Base-by-base conservation (phyloP, 2,888 invertebrate genomes). In the Fragum whitleyi region DNA sequence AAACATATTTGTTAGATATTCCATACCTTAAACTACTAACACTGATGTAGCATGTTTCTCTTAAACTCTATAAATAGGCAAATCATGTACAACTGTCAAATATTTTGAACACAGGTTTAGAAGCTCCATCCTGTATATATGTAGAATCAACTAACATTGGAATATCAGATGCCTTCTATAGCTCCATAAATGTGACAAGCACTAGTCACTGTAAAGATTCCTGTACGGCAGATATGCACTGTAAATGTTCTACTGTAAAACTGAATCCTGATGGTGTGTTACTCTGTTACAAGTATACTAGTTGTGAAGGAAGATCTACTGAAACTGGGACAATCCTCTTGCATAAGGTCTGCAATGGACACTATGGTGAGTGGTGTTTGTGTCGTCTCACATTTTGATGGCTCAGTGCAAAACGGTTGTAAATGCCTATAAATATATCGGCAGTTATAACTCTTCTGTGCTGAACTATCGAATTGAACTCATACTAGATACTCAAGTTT, bases 191-290 rank as follows among this genome's bases (percentile, higher is more conserved):
- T 39, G 61, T 72, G 9, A 42, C 42, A 21, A 42, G 39, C 6
- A 28, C 32, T 7, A 23, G 61, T 2, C 23, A 72, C 19, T 72
- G 72, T 61, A 23, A 61, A 23, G 47, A 61, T n/a, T 28, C 42
- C 2, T 72, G 72, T 16, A 21, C 9, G 7, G 19, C 19, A 39
- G 61, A 72, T 61, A 28, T 21, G 2, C 42, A 26, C 28, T 72
- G 72, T 42, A 61, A 28, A 11, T 72, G 72, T 61, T 23, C 61
- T 21, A 72, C 39, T 6, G 39, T 59, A 21, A 42, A 26, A 26
- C 26, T 28, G 16, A 7, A 26, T 26, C 26, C n/a, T 1, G 42
- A 42, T 42, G 39, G 26, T 23, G 67, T 23, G 5, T 7, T 42
- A 23, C 21, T n/a, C 9, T 67, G 67, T 42, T 23, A 42, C 23